Evolutionary conservation across 2,888 invertebrate genomes (phyloP).

Genomic region (Caenorhabditis drosophilae): DNA sequence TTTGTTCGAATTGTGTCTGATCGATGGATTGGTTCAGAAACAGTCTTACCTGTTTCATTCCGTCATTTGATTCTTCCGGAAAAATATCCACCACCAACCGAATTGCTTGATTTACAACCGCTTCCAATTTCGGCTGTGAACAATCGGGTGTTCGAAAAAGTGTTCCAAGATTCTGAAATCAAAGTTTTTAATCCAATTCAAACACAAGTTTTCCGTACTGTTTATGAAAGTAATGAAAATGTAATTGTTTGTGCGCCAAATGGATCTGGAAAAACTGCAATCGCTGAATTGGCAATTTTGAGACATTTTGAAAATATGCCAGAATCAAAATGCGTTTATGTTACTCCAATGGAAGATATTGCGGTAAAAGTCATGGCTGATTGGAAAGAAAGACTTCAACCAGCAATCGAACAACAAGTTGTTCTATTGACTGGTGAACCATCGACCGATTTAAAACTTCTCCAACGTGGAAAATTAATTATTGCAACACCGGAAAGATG

Average conservation of each 20-base stretch:
- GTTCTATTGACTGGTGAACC: conserved; percentile 95
- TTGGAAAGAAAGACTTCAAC: conserved; percentile 83
- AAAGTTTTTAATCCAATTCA: conserved; percentile 97
- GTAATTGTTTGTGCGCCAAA: conserved; percentile 81
- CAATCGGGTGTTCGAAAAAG: conserved; percentile 82
- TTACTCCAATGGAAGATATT: conserved; percentile 87
- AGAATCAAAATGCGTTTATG: conserved; percentile 83
- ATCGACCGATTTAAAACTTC: conserved; percentile 89
- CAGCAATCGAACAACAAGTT: conserved; percentile 78
- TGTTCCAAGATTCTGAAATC: conserved; percentile 82
- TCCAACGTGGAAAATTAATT: conserved; percentile 82
- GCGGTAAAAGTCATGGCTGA: conserved; percentile 83
- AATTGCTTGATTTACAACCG: conserved; percentile 93
- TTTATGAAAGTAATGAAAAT: conserved; percentile 92
- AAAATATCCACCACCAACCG: conserved; percentile 96
- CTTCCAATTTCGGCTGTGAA: conserved; percentile 87
- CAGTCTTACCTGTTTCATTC: conserved; percentile 87
- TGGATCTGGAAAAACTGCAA: conserved; percentile 77
- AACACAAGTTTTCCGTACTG: conserved; percentile 97
- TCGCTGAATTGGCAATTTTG: conserved; percentile 93
- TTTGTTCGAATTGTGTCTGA: conserved; percentile 78
- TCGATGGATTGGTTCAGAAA: conserved; percentile 72
- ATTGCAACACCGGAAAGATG: conserved; percentile 82
- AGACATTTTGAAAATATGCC: conserved; percentile 78
- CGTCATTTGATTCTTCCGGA: conserved; percentile 95